Evolutionary conservation across 53 echinoderm and acorn worm species (phyloP).

Genomic region (Temnopleurus reevesii): DNA sequence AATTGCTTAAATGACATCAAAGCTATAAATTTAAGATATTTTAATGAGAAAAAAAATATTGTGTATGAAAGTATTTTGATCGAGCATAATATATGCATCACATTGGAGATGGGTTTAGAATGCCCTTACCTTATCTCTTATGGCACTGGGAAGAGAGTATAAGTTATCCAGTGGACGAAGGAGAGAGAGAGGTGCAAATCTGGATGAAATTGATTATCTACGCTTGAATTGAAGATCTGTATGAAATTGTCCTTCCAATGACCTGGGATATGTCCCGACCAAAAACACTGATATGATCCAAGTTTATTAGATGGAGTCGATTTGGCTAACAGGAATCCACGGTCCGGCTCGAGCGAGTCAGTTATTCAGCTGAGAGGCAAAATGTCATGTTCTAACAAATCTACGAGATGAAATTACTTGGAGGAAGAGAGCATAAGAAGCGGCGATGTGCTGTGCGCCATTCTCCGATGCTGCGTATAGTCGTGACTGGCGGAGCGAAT

Average conservation of each 20-base stretch:
- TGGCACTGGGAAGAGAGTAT: neutral
- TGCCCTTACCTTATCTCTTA: slow-evolving; percentile 7
- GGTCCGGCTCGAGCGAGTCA: neutral
- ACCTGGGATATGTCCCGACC: neutral
- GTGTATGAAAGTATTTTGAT: too few relatives aligned
- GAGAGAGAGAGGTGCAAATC: slow-evolving; percentile 43
- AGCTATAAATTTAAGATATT: too few relatives aligned
- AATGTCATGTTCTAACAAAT: neutral
- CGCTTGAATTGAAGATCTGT: slow-evolving; percentile 19
- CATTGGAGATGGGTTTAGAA: neutral
- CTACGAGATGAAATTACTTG: neutral
- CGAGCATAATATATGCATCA: neutral
- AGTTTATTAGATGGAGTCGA: neutral
- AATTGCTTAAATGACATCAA: too few relatives aligned
- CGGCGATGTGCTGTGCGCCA: slow-evolving; percentile 9
- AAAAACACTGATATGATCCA: slow-evolving; percentile 2
- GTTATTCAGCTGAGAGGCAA: neutral
- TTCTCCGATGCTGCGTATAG: neutral
- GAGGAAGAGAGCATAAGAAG: neutral
- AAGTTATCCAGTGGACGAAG: slow-evolving; percentile 38
- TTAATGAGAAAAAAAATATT: too few relatives aligned
- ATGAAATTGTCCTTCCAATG: slow-evolving; percentile 9
- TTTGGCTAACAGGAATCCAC: neutral
- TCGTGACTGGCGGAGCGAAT: slow-evolving; percentile 9
- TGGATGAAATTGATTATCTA: slow-evolving; percentile 43